Evolutionary conservation across 2,797 vertebrate species (phyloP).

Genomic region (Etheostoma perlongum): DNA sequence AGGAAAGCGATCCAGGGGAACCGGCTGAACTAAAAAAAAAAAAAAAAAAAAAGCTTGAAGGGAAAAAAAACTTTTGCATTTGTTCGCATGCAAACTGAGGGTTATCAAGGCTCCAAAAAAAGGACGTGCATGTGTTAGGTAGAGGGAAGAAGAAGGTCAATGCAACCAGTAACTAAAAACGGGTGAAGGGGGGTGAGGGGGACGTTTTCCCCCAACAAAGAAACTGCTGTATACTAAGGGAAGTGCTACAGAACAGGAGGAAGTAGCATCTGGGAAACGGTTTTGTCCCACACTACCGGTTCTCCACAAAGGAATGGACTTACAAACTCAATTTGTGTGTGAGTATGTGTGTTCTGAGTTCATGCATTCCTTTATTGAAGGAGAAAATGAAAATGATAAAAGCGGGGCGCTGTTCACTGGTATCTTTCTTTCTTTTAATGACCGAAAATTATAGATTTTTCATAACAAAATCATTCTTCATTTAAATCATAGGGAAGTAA

Average conservation of each 20-base stretch:
- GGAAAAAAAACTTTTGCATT: constrained; percentile 88
- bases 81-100: constrained; percentile 98
- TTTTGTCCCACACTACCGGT: constrained; percentile 87
- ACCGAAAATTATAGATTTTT: constrained; percentile 82
- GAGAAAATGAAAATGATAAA: constrained; percentile 87
- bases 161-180: constrained; percentile 95
- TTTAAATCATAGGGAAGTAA: constrained; percentile 86
- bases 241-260: constrained; percentile 84
- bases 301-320: constrained; percentile 88
- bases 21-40: constrained; percentile 84
- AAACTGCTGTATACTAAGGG: constrained; percentile 84
- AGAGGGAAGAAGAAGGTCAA: constrained; percentile 91
- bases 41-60: constrained; percentile 83
- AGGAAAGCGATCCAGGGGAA: constrained; percentile 86
- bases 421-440: constrained; percentile 62
- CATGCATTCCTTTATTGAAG: constrained; percentile 96
- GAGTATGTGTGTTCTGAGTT: constrained; percentile 78
- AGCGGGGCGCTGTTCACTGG: constrained; percentile 78
- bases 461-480: constrained; percentile 86
- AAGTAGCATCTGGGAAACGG: constrained; percentile 82
- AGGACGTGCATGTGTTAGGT: constrained; percentile 98
- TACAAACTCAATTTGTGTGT: constrained; percentile 90
- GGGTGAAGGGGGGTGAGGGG: constrained; percentile 82
- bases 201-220: constrained; percentile 83
- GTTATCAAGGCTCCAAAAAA: constrained; percentile 96